A percentile compares a stretch with the other conserved stretches of the same genome.
Evolutionary conservation across 2,888 invertebrate species (phyloP).

Genomic region (Busseola fusca): DNA sequence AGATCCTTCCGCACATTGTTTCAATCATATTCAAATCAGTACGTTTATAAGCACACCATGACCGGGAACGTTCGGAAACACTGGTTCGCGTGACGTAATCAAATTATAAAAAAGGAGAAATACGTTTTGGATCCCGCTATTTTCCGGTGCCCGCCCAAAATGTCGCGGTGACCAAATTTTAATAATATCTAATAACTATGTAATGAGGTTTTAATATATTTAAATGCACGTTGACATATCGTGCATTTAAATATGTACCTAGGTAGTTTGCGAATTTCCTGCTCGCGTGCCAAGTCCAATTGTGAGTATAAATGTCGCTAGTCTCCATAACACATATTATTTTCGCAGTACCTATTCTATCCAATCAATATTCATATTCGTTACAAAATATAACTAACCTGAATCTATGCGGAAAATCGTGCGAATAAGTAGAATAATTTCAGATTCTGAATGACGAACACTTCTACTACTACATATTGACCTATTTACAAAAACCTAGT

Average conservation of each 20-base stretch:
- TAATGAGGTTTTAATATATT: slow-evolving; percentile 73
- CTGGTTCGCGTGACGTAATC: slow-evolving; percentile 60
- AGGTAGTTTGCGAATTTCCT: slow-evolving; percentile 49
- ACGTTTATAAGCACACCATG: slow-evolving; percentile 70
- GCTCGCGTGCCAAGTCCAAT: slow-evolving; percentile 18
- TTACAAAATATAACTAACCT: background rate
- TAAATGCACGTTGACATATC: slow-evolving; percentile 58
- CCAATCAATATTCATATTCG: slow-evolving; percentile 15
- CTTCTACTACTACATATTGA: background rate
- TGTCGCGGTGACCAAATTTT: slow-evolving; percentile 70
- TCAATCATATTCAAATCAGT: slow-evolving; percentile 62
- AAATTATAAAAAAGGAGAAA: slow-evolving; percentile 56
- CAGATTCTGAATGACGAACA: background rate
- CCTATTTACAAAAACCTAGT: too few relatives aligned
- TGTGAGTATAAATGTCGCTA: slow-evolving; percentile 17
- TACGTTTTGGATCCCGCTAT: slow-evolving; percentile 65
- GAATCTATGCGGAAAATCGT: slow-evolving; percentile 15
- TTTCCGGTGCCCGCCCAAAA: slow-evolving; percentile 78
- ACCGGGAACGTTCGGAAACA: slow-evolving; percentile 66
- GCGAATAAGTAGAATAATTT: background rate
- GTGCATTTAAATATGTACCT: slow-evolving; percentile 54
- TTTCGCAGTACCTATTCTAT: background rate
- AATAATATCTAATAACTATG: slow-evolving; percentile 78
- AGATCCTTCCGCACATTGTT: slow-evolving; percentile 59
- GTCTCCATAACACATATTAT: slow-evolving; percentile 4